Evolutionary conservation across 2,113 vertebrate species (phyloP).

Genomic region (Blennius ocellaris): DNA sequence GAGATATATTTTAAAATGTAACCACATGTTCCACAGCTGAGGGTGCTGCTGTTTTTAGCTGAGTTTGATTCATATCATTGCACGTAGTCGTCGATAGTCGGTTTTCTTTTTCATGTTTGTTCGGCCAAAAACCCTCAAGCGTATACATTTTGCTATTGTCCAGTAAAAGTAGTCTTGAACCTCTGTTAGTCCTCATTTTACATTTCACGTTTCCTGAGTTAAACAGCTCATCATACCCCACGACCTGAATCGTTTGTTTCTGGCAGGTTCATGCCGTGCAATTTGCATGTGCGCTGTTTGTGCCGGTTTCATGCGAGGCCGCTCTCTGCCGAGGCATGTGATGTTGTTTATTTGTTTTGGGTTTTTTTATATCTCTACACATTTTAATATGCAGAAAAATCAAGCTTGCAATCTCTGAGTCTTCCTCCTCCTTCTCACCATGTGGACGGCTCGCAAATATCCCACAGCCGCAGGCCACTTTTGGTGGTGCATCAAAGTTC

Average conservation of each 20-base stretch:
- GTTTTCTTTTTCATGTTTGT: constrained; percentile 3
- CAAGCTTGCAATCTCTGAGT: constrained; percentile 3
- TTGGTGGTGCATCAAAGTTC: constrained; percentile 4
- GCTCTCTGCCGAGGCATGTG: constrained; percentile 33
- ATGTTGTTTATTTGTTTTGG: constrained; percentile 49
- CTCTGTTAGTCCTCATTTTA: neutral
- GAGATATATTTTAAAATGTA: constrained; percentile 11
- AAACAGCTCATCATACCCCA: neutral
- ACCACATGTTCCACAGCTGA: constrained; percentile 25
- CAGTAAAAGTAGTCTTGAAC: too few relatives aligned
- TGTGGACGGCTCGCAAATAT: constrained; percentile 9
- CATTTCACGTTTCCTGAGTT: too few relatives aligned
- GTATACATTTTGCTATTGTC: too few relatives aligned
- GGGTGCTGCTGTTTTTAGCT: neutral
- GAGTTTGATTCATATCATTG: neutral
- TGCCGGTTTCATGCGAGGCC: neutral
- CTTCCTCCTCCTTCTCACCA: neutral
- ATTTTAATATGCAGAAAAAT: constrained; percentile 3
- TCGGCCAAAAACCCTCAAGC: too few relatives aligned
- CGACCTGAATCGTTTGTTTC: constrained; percentile 22
- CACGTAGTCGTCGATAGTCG: neutral
- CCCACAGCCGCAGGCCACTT: constrained; percentile 1
- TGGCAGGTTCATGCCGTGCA: too few relatives aligned
- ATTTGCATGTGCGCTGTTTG: too few relatives aligned
- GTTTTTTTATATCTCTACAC: neutral